Evolutionary conservation across 2,888 invertebrate genomes (phyloP).

Genomic region (Philopedon plagiatum): DNA sequence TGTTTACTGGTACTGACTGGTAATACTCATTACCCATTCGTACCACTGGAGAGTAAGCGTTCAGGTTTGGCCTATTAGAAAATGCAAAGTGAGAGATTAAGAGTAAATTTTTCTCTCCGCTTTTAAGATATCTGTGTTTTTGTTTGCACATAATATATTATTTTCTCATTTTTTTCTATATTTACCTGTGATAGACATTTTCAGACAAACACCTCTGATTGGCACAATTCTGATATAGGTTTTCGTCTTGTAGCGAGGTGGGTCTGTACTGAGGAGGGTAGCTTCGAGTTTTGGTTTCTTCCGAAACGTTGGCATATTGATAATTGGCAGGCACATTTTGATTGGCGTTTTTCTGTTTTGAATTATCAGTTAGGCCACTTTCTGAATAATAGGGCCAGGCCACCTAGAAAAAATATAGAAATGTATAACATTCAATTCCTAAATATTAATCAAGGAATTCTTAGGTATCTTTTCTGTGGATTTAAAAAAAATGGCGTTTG

Average conservation of each 20-base stretch:
- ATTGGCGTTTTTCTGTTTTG: slow-evolving; percentile 60
- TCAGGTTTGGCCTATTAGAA: slow-evolving; percentile 55
- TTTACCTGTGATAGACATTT: slow-evolving; percentile 42
- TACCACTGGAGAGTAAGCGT: slow-evolving; percentile 62
- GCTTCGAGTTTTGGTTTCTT: slow-evolving; percentile 58
- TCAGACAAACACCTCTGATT: slow-evolving; percentile 60
- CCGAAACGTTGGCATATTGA: slow-evolving; percentile 58
- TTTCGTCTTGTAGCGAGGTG: slow-evolving; percentile 59
- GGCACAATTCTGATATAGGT: slow-evolving; percentile 71
- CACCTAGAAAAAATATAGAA: slow-evolving; percentile 59
- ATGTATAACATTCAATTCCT: too few relatives aligned
- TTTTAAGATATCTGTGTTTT: too few relatives aligned
- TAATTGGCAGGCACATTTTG: slow-evolving; percentile 58
- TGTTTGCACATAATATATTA: too few relatives aligned
- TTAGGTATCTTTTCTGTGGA: too few relatives aligned
- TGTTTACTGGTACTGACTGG: slow-evolving; percentile 60
- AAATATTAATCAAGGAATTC: too few relatives aligned
- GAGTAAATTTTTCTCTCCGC: too few relatives aligned
- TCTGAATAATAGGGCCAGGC: slow-evolving; percentile 80
- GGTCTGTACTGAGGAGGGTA: slow-evolving; percentile 63
- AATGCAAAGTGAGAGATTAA: too few relatives aligned
- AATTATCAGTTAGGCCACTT: slow-evolving; percentile 68
- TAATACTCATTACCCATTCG: slow-evolving; percentile 59
- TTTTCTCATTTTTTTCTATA: not conserved
- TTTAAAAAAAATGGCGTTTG: too few relatives aligned